Conservation (phyloP, 2,113 vertebrate species). For the Charadrius vociferus region DNA sequence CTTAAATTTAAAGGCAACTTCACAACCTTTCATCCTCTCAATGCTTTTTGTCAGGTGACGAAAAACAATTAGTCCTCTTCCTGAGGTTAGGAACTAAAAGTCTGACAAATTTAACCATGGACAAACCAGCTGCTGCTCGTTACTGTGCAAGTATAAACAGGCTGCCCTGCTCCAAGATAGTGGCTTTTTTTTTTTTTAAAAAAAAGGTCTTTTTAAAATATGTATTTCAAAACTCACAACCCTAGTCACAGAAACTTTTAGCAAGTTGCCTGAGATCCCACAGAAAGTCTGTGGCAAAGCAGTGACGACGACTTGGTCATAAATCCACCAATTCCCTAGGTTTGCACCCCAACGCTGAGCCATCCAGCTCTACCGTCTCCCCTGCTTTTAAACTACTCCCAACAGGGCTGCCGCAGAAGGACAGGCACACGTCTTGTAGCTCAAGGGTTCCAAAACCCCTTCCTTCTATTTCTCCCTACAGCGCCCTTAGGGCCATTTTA, state of each 20-base stretch:
- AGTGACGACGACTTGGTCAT: rapidly evolving
- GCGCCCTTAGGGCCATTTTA: not conserved
- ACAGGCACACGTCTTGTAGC: not conserved
- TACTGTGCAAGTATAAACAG: not conserved
- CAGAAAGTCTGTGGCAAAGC: not conserved
- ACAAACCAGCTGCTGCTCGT: not conserved
- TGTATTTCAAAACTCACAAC: not conserved
- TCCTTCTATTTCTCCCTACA: not conserved
- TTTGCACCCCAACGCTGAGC: not conserved
- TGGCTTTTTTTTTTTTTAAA: not conserved
- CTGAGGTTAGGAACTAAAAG: not conserved
- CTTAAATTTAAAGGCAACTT: not conserved
- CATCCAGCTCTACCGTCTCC: not conserved
- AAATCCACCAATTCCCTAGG: not conserved
- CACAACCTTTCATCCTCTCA: not conserved
- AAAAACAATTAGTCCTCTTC: not conserved
- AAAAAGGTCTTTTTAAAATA: not conserved
- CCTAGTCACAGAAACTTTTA: not conserved
- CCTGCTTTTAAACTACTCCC: not conserved
- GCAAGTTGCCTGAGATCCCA: not conserved
- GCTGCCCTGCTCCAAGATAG: not conserved
- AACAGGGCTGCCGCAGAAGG: not conserved
- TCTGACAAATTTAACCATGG: not conserved
- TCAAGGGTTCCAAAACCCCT: not conserved
- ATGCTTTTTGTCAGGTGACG: rapidly evolving